A percentile compares a stretch with the other conserved stretches of the same genome.
These are phyloP conservation scores for Athetis lepigone DNA, from an alignment of 2,888 invertebrate species.

Conservation along the genomic window DNA sequence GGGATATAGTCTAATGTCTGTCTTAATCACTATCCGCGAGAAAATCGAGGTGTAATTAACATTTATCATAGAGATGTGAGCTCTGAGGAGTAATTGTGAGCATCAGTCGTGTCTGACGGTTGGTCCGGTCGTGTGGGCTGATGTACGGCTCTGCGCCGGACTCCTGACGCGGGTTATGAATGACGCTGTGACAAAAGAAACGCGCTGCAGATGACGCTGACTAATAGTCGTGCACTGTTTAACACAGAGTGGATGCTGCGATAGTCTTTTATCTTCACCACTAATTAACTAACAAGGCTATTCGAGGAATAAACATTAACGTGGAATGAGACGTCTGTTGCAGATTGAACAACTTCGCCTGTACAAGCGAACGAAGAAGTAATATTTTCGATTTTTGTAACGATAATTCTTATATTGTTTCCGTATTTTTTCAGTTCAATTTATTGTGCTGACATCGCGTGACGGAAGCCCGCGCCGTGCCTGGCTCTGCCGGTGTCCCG, in stretches of 20 bases:
- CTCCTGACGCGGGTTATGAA: conserved; percentile 67
- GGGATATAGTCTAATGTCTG: conserved; percentile 81
- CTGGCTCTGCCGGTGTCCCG: conserved; percentile 78
- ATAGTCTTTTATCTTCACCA: conserved; percentile 66
- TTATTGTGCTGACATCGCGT: conserved; percentile 81
- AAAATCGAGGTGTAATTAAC: conserved; percentile 86
- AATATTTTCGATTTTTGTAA: conserved; percentile 42
- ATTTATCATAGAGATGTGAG: conserved; percentile 86
- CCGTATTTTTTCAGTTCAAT: conserved; percentile 74
- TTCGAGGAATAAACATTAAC: conserved; percentile 44
- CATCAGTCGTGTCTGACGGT: conserved; percentile 74
- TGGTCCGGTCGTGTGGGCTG: conserved; percentile 61
- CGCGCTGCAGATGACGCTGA: conserved; percentile 77
- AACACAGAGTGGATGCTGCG: conserved; percentile 62
- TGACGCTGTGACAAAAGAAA: conserved; percentile 79
- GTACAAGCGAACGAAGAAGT: conserved; percentile 13
- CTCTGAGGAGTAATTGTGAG: conserved; percentile 81
- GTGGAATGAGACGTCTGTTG: conserved; percentile 3
- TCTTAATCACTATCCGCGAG: conserved; percentile 82
- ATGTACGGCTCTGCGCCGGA: conserved; percentile 52
- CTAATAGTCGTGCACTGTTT: conserved; percentile 72
- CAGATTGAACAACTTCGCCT: not conserved
- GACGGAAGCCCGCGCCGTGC: conserved; percentile 78
- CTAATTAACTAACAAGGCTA: conserved; percentile 69
- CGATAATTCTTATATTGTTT: conserved; percentile 62